Evolutionary conservation across 2,113 vertebrate species (phyloP), one percentile per base, ranked within the genome.

Genomic region (Bagarius yarrelli): DNA sequence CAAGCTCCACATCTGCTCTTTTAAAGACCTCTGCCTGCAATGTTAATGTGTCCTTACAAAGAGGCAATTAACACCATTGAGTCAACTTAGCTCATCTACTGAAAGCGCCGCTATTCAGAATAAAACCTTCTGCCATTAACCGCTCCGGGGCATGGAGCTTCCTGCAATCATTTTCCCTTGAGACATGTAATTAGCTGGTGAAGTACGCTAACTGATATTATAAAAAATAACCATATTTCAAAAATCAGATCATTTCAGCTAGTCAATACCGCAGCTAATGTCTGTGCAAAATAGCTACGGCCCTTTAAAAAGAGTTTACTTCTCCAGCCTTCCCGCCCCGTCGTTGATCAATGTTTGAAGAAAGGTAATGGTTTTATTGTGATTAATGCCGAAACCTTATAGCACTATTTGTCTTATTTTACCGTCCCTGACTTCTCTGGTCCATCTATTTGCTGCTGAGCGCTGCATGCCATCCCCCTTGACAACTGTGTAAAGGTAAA

Each of bases 401-500:
- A 60, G 59, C 21, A 23, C 61, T 56, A 82, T 87, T 82, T 78
- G 72, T 87, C 77, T 87, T 87, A 79, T 82, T 88, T 85, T 76
- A 86, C 77, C 80, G 32, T 66, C 73, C 75, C 52, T 0, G 21
- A 82, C 56, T 30, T 14, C 81, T 86, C 75, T 44, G 32, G 55
- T 53, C 36, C 76, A 63, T 85, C 87, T 86, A 80, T 87, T 88
- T 81, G 67, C 78, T 81, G 71, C 30, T 5, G 36, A 72, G 83
- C 25, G 23, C 16, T 40, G 40, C 47, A 79, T 83, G 77, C 84
- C 82, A 61, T 81, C 59, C 69, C 47, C 66, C 73, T 76, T 79
- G 85, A 85, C 86, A 84, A 75, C 79, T 81, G 81, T 76, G 79
- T 85, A 72, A 88, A 88, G 69, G 85, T 89, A 91, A 91, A 89